A percentile compares a stretch with the other conserved stretches of the same genome.
Conservation (phyloP, 2,113 vertebrate species). For the Telmatochromis sp. region DNA sequence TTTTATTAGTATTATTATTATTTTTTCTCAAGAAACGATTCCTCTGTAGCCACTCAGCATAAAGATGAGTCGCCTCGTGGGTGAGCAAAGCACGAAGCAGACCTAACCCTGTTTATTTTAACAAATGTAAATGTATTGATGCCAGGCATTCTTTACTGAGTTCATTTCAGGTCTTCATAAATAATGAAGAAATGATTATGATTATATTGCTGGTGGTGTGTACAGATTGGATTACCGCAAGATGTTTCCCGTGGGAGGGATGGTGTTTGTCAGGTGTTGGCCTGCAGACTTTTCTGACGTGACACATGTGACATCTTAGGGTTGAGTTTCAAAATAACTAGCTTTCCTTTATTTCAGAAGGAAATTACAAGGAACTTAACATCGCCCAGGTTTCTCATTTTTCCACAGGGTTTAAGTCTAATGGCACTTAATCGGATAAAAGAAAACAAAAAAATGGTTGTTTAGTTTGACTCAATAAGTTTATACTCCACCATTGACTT, state of each 20-base stretch:
- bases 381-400: neutral
- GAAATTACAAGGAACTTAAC: neutral
- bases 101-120: constrained; percentile 6
- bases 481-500: constrained; percentile 1
- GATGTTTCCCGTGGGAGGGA: neutral
- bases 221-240: neutral
- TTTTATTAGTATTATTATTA: neutral
- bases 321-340: neutral
- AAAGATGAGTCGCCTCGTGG: constrained; percentile 4
- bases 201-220: neutral
- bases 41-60: neutral
- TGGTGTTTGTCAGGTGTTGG: neutral
- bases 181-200: neutral
- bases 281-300: neutral
- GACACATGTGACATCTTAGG: neutral
- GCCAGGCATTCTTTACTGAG: neutral
- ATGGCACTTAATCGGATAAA: neutral
- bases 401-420: neutral
- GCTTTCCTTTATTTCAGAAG: neutral
- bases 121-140: constrained; percentile 27
- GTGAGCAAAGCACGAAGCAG: constrained; percentile 3
- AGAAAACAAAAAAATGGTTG: neutral
- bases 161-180: constrained; percentile 3
- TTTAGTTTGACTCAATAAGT: neutral
- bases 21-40: neutral